Percentiles rank a stretch among this genome's conserved stretches.
Evolutionary conservation across 2,888 invertebrate species (phyloP).

Genomic region (Clivina fossor): DNA sequence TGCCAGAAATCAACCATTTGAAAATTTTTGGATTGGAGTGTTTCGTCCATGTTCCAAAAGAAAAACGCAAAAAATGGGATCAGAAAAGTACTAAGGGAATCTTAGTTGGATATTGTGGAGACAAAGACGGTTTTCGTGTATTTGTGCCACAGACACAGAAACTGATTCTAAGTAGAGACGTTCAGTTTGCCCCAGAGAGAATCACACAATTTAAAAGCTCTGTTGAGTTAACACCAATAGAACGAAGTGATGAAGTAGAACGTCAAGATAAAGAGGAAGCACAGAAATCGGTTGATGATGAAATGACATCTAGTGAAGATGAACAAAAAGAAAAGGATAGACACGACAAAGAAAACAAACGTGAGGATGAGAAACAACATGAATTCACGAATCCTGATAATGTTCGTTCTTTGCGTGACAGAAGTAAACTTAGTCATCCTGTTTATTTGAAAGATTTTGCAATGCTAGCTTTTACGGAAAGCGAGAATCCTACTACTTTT

Average conservation of each 20-base stretch:
- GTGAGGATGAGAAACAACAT: too few species aligned
- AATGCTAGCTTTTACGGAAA: background rate
- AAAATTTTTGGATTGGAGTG: constrained; percentile 39
- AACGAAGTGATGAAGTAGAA: too few species aligned
- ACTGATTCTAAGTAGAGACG: constrained; percentile 25
- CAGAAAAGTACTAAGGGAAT: constrained; percentile 29
- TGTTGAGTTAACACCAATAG: too few species aligned
- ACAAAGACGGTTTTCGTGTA: constrained; percentile 31
- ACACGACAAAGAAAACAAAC: too few species aligned
- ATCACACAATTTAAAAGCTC: too few species aligned
- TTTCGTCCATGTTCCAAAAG: constrained; percentile 40
- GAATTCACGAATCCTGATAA: too few species aligned
- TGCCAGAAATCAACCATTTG: constrained; percentile 32
- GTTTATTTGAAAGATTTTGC: background rate
- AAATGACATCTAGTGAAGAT: too few species aligned
- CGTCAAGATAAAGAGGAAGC: too few species aligned
- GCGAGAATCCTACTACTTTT: constrained; percentile 27
- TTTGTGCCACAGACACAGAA: constrained; percentile 23
- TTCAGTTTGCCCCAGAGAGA: constrained; percentile 21
- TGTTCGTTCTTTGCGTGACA: too few species aligned
- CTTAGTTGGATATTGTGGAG: constrained; percentile 34
- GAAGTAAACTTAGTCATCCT: too few species aligned
- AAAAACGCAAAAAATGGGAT: constrained; percentile 34
- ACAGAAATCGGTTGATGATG: too few species aligned
- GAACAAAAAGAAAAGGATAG: too few species aligned